Conservation (phyloP, 2,888 invertebrate genomes). For the Nemotelus pantherinus region DNA sequence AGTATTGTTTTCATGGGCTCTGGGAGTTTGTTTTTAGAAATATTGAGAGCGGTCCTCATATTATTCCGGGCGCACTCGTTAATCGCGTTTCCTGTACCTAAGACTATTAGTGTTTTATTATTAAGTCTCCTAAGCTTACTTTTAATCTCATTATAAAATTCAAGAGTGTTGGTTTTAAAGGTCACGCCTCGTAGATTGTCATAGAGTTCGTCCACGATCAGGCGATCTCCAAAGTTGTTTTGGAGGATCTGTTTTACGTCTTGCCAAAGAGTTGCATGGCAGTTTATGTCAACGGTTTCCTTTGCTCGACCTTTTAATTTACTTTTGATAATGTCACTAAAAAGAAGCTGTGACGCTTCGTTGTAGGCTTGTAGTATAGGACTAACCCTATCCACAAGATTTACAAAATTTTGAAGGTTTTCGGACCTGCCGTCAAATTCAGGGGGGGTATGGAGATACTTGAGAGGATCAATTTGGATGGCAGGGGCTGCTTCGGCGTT, state of each 20-base stretch:
- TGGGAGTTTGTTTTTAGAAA: conserved; percentile 51
- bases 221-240: conserved; percentile 44
- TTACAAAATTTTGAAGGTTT: conserved; percentile 40
- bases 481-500: conserved; percentile 4
- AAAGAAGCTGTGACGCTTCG: too few species aligned
- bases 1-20: conserved; percentile 49
- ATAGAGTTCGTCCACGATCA: conserved; percentile 31
- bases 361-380: conserved; percentile 39
- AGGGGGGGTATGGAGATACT: conserved; percentile 38
- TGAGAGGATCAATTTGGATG: conserved; percentile 27
- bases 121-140: conserved; percentile 46
- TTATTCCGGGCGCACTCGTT: conserved; percentile 47
- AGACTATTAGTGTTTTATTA: conserved; percentile 46
- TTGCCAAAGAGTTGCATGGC: conserved; percentile 41
- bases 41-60: conserved; percentile 48
- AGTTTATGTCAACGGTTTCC: conserved; percentile 43
- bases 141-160: conserved; percentile 47
- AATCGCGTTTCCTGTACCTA: conserved; percentile 16
- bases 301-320: conserved; percentile 43
- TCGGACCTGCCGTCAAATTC: conserved; percentile 37
- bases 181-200: conserved; percentile 42
- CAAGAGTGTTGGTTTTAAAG: conserved; percentile 41
- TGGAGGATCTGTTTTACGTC: conserved; percentile 38
- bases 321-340: too few species aligned
- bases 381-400: conserved; percentile 43